Evolutionary conservation across 1,140 invertebrate genomes (phyloP), one percentile per base, ranked within the genome.

Genomic region (Aphidius ervi): DNA sequence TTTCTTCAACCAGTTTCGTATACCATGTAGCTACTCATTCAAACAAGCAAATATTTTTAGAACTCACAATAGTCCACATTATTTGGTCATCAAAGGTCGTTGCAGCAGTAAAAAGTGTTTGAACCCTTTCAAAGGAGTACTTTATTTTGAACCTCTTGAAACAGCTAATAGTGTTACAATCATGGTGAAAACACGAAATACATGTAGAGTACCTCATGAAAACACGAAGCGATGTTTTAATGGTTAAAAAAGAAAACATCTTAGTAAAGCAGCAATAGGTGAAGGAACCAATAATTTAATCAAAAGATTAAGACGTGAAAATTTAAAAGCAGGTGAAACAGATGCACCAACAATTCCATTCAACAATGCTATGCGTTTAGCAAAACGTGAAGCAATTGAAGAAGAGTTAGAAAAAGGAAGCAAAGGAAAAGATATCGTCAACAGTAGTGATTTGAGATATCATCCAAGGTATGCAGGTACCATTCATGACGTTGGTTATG

Each of bases 21-120:
- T 63, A 5, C 56, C 56, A 31, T 58, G 56, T 55, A 42, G 40
- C 7, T 63, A 54, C 42, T 43, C 48, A 23, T 63, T 63, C 39
- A 58, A 53, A 57, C 20, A 40, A 41, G 54, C 47, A 7, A 16
- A 62, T 1, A 55, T 59, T 10, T 42, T 10, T 41, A 9, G 40
- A 1, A 45, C 37, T n/a, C n/a, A 8, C 4, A 40, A 10, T 55
- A 46, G 39, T 16, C 10, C 8, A 8, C 41, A 46, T 20, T 58
- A 53, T 42, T n/a, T 46, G 3, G 16, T 54, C 46, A 57, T 60
- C n/a, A 40, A 20, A 20, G 58, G 58, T 8, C 40, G 7, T 50
- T 64, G 63, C 54, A 60, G 47, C n/a, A 56, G 55, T 37, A 53
- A 50, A 49, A 10, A 39, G 0, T 64, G 63, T 47, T 47, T 54